These are phyloP conservation scores for Poeciliopsis infans DNA, from an alignment of 2,797 vertebrate genomes.

Conservation along the genomic window DNA sequence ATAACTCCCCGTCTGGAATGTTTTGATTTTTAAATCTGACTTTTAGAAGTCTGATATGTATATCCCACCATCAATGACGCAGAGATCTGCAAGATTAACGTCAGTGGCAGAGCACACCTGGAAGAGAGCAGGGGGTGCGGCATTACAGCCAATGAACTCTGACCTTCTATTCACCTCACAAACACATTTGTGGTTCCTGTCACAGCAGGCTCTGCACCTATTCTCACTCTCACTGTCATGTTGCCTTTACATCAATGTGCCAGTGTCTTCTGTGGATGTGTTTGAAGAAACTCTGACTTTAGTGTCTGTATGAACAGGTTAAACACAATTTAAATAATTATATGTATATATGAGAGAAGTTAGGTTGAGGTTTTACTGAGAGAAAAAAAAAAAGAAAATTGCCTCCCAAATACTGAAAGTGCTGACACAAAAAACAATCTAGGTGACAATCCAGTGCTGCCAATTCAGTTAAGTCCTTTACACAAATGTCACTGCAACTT, in stretches of 20 bases:
- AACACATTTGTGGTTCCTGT: conserved; percentile 41
- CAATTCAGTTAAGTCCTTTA: too few relatives aligned
- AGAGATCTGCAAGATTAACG: conserved; percentile 31
- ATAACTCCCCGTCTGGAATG: not conserved
- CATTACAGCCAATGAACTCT: conserved; percentile 60
- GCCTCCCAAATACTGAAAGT: too few relatives aligned
- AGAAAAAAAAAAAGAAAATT: too few relatives aligned
- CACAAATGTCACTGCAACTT: too few relatives aligned
- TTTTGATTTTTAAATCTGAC: not conserved
- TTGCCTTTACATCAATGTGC: conserved; percentile 6
- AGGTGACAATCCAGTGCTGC: too few relatives aligned
- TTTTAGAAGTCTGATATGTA: not conserved
- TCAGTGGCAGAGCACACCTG: conserved; percentile 60
- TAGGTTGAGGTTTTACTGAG: too few relatives aligned
- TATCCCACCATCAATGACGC: conserved; percentile 1
- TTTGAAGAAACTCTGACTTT: not conserved
- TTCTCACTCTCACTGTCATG: conserved; percentile 30
- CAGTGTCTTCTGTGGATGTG: not conserved
- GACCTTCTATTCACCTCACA: conserved; percentile 51
- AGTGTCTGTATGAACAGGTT: not conserved
- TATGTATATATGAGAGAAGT: too few relatives aligned
- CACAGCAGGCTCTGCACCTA: conserved; percentile 10
- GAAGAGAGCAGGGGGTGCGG: conserved; percentile 42
- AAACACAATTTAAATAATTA: not conserved
- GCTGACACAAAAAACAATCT: too few relatives aligned